Base-by-base conservation (phyloP, 2,113 vertebrate species). In the Catharus minimus region DNA sequence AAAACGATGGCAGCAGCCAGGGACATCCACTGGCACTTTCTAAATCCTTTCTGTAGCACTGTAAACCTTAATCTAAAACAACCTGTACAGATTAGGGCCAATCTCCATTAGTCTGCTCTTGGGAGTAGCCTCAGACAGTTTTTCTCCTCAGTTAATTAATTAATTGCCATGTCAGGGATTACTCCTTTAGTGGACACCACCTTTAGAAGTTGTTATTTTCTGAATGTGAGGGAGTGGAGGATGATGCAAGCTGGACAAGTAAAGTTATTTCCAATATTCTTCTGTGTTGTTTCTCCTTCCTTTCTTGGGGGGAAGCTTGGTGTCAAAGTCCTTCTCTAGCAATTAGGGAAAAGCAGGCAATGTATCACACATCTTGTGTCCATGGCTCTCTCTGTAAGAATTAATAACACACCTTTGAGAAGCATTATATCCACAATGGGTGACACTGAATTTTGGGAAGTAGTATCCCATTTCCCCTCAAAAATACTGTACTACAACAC, bases 1-100 rank as follows among this genome's bases (percentile, higher is more conserved):
- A 79, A 44, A 41, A 18, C 0, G 1, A n/a, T 4, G 26, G 61
- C 49, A 79, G 60, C 47, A 66, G 36, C 30, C 57, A 44, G 0
- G 2, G 64, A 30, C 0, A 22, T 69, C 33, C 56, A 12, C 50
- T 49, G 57, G 38, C 32, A 38, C 38, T 44, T 85, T 19, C 55
- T 58, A 46, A 22, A n/a, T 57, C 71, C 28, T 73, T 77, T 30
- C 47, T 28, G 3, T 10, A 50, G 32, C 16, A 33, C 46, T 53
- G 64, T 55, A 72, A 78, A 36, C 15, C 27, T 72, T 44, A 39
- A 53, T 20, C 52, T 53, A 32, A 76, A 49, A 7, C 0, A 1
- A 64, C 72, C n/a, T 39, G 30, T 30, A 36, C 23, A 27, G 71
- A 11, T 11, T 11, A 38, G 55, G 50, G 30, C 32, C 16, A 22